Percentiles rank a stretch among this genome's conserved stretches.
Evolutionary conservation across 1,140 invertebrate species (phyloP).

Genomic region (Glossosoma conforme): DNA sequence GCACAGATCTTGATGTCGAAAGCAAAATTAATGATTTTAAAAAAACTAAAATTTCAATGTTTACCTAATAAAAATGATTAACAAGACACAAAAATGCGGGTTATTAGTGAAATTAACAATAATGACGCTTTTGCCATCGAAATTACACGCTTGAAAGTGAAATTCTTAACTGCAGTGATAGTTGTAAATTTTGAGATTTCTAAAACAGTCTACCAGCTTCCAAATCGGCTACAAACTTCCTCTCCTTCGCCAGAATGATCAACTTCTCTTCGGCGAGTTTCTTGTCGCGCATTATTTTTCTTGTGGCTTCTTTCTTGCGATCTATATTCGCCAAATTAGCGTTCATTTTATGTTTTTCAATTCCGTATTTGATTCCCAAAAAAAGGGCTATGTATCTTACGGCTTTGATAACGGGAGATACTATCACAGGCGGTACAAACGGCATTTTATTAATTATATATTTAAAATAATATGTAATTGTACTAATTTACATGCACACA

Average conservation of each 20-base stretch:
- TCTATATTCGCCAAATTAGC: slow-evolving; percentile 32
- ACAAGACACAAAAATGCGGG: no score
- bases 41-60: no score
- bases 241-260: slow-evolving; percentile 37
- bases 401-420: slow-evolving; percentile 42
- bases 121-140: no score
- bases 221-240: slow-evolving; percentile 33
- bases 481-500: no score
- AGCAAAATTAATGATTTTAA: no score
- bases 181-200: background rate
- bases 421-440: slow-evolving; percentile 36
- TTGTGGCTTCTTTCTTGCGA: slow-evolving; percentile 36
- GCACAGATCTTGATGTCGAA: no score
- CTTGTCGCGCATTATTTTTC: slow-evolving; percentile 38
- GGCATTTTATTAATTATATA: no score
- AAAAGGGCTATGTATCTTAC: slow-evolving; percentile 37
- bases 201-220: slow-evolving; percentile 25
- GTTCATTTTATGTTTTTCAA: slow-evolving; percentile 36
- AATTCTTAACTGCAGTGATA: no score
- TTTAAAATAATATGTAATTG: no score
- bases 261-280: slow-evolving; percentile 36
- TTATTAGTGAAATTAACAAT: no score
- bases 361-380: slow-evolving; percentile 40
- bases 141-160: no score
- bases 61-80: no score